Evolutionary conservation across 2,888 invertebrate species (phyloP).

Genomic region (Serrognathus titanus): DNA sequence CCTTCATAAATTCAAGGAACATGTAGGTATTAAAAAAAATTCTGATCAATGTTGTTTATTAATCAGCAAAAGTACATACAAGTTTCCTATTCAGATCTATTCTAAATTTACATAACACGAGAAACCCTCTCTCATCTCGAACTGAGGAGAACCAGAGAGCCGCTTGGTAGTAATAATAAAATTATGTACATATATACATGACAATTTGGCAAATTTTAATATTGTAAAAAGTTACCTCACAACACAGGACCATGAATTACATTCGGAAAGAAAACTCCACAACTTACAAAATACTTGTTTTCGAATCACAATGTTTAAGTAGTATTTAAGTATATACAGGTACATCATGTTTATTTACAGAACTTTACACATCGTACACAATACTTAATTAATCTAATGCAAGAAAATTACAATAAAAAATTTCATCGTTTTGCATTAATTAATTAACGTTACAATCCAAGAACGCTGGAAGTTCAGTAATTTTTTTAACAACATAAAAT

Average conservation of each 20-base stretch:
- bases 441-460: background rate
- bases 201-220: background rate
- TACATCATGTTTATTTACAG: conserved; percentile 1
- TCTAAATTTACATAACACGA: too few species aligned
- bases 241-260: background rate
- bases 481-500: background rate
- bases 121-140: too few species aligned
- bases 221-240: background rate
- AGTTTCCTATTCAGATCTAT: too few species aligned
- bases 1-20: too few species aligned
- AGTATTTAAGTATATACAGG: background rate
- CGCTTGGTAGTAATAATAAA: background rate
- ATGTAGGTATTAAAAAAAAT: too few species aligned
- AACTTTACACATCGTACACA: background rate
- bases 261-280: background rate
- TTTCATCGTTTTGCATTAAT: background rate
- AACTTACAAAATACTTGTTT: background rate
- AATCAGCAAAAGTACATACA: too few species aligned
- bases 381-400: background rate
- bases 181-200: background rate
- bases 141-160: background rate
- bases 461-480: background rate
- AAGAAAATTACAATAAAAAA: background rate
- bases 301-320: background rate
- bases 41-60: too few species aligned